Evolutionary conservation across 2,797 vertebrate genomes (phyloP), one percentile per base, ranked within the genome.

Genomic region (Huso huso): DNA sequence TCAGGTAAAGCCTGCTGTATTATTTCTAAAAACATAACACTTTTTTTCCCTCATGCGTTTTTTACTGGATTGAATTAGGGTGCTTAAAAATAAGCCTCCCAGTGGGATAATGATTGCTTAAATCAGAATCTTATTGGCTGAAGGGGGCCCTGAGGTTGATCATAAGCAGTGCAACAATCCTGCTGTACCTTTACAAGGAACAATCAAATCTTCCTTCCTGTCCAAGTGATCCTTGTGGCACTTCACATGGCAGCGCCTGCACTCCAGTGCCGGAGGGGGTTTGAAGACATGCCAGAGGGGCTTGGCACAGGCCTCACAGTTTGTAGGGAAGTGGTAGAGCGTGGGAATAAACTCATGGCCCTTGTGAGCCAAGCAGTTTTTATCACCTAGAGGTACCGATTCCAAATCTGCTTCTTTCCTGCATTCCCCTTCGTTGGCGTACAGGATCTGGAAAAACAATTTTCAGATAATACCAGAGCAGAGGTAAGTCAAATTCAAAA

Each of bases 281-380:
- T 97, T 99, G 79, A 99, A 99, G 67, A 99, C 95, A 75, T 99
- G 92, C 97, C 97, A 99, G 68, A 99, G 89, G 61, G 96, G 96
- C 82, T 99, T 99, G 89, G 97, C 72, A 82, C 97, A 99, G 71
- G 96, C 96, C 87, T 99, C 97, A 48, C 97, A 99, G 88, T 96
- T 99, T 73, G 97, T 90, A 62, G 96, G 96, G 74, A 99, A 99
- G 85, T 99, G 97, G 86, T 99, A 99, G 66, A 99, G 89, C 0
- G 97, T 99, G 74, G 95, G 96, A 82, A 99, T 98, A 84, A 99
- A 99, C 83, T 99, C 97, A 51, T 99, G 97, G 79, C 96, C 96
- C 87, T 99, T 99, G 85, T 99, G 96, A 76, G 93, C 92, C 65
- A 95, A 83, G 84, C 94, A 99, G 88, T 93, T 97, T 85, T 94